These are phyloP conservation scores for Stegophylla sp. DNA, from an alignment of 2,888 invertebrate species.

Conservation along the genomic window DNA sequence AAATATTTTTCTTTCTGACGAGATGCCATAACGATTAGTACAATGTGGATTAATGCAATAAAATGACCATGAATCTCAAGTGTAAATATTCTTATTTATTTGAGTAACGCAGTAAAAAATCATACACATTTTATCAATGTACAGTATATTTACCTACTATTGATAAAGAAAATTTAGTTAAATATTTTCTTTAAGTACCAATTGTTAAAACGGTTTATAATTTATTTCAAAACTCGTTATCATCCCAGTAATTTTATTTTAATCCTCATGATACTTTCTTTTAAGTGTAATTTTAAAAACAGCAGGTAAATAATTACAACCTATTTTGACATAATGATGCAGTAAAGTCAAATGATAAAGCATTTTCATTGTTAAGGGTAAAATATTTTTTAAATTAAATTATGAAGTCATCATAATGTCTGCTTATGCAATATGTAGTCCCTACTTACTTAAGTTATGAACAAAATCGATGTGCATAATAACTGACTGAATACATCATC, in stretches of 20 bases:
- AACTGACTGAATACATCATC: neutral
- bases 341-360: too few relatives aligned
- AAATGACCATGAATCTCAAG: conserved; percentile 25
- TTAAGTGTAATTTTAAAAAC: neutral
- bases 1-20: too few relatives aligned
- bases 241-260: neutral
- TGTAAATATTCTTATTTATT: neutral
- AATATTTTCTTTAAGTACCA: neutral
- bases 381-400: too few relatives aligned
- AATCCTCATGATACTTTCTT: neutral
- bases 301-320: neutral
- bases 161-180: too few relatives aligned
- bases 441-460: neutral
- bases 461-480: neutral
- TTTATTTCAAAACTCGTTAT: neutral
- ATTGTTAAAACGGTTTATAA: neutral
- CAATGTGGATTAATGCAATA: too few relatives aligned
- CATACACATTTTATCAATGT: too few relatives aligned
- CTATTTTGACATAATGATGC: neutral
- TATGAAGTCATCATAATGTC: too few relatives aligned
- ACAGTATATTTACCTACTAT: too few relatives aligned
- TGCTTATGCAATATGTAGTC: too few relatives aligned
- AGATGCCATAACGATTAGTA: too few relatives aligned
- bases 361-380: too few relatives aligned
- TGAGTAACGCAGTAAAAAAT: too few relatives aligned